Evolutionary conservation across 2,113 vertebrate genomes (phyloP).

Genomic region (Caranx ignobilis): DNA sequence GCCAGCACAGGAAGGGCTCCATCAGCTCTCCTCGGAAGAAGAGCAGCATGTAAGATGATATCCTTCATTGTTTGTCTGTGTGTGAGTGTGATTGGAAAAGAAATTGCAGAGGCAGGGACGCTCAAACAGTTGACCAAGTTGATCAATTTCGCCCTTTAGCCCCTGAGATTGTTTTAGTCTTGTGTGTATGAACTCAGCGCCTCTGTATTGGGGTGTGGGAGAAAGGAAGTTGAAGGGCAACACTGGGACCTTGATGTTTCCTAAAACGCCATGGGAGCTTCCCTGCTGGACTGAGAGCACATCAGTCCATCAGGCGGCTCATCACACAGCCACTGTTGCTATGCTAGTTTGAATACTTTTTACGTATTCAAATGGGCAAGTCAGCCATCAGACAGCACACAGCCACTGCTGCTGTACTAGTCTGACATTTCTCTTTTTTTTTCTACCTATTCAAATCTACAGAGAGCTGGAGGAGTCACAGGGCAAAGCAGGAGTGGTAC

Average conservation of each 20-base stretch:
- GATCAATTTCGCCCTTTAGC: background rate
- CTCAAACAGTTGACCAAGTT: constrained; percentile 1
- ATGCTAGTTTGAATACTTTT: constrained; percentile 51
- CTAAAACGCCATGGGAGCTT: constrained; percentile 11
- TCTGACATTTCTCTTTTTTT: constrained; percentile 42
- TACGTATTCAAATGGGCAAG: constrained; percentile 20
- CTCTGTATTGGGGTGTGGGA: background rate
- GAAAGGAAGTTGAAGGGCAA: constrained; percentile 33
- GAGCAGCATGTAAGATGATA: constrained; percentile 78
- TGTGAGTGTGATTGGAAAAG: background rate
- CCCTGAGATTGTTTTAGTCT: constrained; percentile 11
- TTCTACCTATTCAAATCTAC: constrained; percentile 64
- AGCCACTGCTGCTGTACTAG: background rate
- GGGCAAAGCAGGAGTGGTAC: background rate
- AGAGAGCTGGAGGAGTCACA: background rate
- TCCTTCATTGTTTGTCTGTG: constrained; percentile 64
- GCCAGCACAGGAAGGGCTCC: constrained; percentile 73
- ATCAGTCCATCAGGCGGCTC: constrained; percentile 1
- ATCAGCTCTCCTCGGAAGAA: constrained; percentile 73
- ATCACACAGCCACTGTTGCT: constrained; percentile 9
- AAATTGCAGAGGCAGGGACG: background rate
- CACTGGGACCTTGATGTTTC: constrained; percentile 15
- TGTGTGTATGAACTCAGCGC: constrained; percentile 11
- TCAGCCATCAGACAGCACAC: constrained; percentile 7
- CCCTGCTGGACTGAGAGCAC: constrained; percentile 27